Evolutionary conservation across 2,113 vertebrate species (phyloP).

Genomic region (Psilopsiagon aurifrons): DNA sequence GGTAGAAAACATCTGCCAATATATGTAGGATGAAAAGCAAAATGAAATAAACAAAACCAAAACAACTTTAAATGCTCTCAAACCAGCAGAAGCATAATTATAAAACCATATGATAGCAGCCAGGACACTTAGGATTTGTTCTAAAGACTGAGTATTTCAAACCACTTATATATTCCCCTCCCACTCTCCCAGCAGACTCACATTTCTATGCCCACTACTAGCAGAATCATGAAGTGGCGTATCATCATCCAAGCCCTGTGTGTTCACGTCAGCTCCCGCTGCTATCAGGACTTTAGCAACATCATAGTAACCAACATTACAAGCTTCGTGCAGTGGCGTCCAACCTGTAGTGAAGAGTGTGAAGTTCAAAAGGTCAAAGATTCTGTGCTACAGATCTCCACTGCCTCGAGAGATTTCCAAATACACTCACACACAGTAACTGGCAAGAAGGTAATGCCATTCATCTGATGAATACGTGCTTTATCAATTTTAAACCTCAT

Average conservation of each 20-base stretch:
- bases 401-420: background rate
- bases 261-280: constrained; percentile 96
- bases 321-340: constrained; percentile 98
- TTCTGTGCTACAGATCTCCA: background rate
- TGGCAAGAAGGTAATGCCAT: background rate
- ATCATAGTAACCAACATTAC: constrained; percentile 96
- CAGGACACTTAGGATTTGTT: background rate
- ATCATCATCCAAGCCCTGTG: constrained; percentile 96
- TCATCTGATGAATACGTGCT: background rate
- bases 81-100: background rate
- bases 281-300: constrained; percentile 96
- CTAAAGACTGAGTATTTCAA: background rate
- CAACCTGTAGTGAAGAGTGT: constrained; percentile 79
- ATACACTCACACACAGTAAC: background rate
- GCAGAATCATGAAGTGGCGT: constrained; percentile 97
- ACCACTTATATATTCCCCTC: background rate
- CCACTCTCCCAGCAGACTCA: constrained; percentile 65
- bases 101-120: background rate
- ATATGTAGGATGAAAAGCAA: background rate
- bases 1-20: background rate
- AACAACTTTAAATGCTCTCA: background rate
- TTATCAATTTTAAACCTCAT: background rate
- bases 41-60: background rate
- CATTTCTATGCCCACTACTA: constrained; percentile 95
- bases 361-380: background rate